Base-by-base conservation (phyloP, 2,888 invertebrate genomes). In the Thera britannica region DNA sequence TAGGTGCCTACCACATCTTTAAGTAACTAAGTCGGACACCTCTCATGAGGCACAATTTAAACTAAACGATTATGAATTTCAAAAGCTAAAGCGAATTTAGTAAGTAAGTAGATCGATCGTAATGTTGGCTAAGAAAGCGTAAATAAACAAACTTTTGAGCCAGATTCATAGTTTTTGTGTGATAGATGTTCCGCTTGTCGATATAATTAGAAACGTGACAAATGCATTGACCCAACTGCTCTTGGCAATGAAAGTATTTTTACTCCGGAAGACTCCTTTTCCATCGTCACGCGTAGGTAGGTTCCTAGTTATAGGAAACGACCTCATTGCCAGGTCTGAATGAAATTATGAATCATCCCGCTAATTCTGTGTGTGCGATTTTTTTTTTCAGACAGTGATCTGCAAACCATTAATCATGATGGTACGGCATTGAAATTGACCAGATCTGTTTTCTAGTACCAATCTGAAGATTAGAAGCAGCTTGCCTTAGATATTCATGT, bases 171-270 rank as follows among this genome's bases (percentile, higher is more conserved):
- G 64, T 59, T 54, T 23, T 11, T 2, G 34, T 8, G 23, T 58
- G 64, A 68, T 64, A 12, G 67, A 65, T 57, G 58, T 57, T 48
- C 59, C 58, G 62, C 55, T 36, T 44, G 62, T 63, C 49, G 66
- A 64, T 66, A 57, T 57, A 41, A 58, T 52, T 66, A 70, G 70
- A 63, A 63, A 49, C 68, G 64, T 75, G 71, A 75, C 71, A 62
- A 73, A 72, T 72, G 54, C 56, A 48, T 61, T 72, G 72, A 73
- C 68, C 72, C 72, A 71, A 59, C 66, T 61, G 44, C 61, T 64
- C 68, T 73, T 75, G 75, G 72, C 75, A 75, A 68, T 74, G 75
- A 72, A 72, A 62, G 68, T 72, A 74, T 74, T 68, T 72, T 65
- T 69, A 63, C 57, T 56, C 49, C 68, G 70, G 72, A 74, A 72